Evolutionary conservation across 1,140 invertebrate species (phyloP).

Genomic region (Solenopsis invicta): DNA sequence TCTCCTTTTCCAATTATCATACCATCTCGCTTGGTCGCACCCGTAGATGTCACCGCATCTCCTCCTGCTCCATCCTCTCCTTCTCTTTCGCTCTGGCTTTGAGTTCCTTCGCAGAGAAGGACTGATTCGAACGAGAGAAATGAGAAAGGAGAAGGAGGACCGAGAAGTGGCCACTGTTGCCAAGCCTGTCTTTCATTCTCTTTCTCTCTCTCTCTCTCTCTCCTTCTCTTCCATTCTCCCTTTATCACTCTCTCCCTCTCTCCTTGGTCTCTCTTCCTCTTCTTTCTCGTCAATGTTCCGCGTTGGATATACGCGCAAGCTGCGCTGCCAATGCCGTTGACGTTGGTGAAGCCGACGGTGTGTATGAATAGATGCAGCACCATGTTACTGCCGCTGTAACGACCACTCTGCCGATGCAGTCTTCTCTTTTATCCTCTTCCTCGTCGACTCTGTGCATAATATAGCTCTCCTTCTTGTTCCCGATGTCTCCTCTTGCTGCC

Average conservation of each 20-base stretch:
- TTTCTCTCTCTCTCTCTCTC: constrained; percentile 27
- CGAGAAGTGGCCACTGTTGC: constrained; percentile 80
- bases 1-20: constrained; percentile 81
- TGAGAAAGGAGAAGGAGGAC: constrained; percentile 11
- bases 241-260: neutral
- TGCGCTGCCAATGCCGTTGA: constrained; percentile 63
- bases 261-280: constrained; percentile 28
- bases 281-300: constrained; percentile 61
- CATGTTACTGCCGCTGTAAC: constrained; percentile 73
- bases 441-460: constrained; percentile 29
- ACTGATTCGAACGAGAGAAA: constrained; percentile 11
- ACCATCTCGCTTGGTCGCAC: constrained; percentile 80
- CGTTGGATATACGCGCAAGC: constrained; percentile 66
- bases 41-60: constrained; percentile 54
- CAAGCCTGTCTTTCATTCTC: constrained; percentile 73
- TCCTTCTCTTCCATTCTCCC: constrained; percentile 27
- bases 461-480: constrained; percentile 62
- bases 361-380: constrained; percentile 78
- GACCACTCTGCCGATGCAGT: constrained; percentile 69
- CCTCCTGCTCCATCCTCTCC: constrained; percentile 46
- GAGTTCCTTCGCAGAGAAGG: constrained; percentile 25
- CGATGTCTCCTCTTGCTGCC: constrained; percentile 45
- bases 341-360: constrained; percentile 65
- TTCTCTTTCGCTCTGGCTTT: constrained; percentile 32
- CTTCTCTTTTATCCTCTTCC: constrained; percentile 65